Evolutionary conservation across 2,888 invertebrate genomes (phyloP).

Genomic region (Caenorhabditis japonica): DNA sequence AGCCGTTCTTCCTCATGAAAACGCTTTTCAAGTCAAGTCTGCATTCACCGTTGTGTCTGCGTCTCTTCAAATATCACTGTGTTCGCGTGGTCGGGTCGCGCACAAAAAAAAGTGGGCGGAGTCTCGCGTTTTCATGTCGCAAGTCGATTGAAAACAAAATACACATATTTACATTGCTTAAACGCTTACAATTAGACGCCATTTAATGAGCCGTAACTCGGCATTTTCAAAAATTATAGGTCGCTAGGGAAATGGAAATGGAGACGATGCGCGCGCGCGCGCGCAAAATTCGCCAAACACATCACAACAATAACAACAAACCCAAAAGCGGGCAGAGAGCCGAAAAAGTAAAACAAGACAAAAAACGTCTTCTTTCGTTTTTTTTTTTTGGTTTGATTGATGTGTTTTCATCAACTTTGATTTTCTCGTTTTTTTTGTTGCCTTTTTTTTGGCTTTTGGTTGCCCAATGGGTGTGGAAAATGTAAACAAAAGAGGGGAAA

Average conservation of each 20-base stretch:
- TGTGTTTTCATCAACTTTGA: constrained; percentile 22
- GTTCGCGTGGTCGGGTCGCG: too few relatives aligned
- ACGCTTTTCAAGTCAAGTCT: too few relatives aligned
- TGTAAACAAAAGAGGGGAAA: neutral
- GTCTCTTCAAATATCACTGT: too few relatives aligned
- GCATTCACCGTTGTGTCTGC: too few relatives aligned
- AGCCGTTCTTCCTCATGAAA: too few relatives aligned
- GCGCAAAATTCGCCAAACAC: too few relatives aligned
- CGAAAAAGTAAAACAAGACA: neutral
- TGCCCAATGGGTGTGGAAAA: neutral
- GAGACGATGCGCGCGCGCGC: constrained; percentile 19
- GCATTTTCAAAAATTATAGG: constrained; percentile 42
- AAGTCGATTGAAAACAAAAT: too few relatives aligned
- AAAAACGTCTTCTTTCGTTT: neutral
- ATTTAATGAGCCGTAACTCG: constrained; percentile 35
- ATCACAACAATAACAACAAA: constrained; percentile 34
- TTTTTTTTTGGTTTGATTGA: constrained; percentile 18
- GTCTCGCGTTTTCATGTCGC: too few relatives aligned
- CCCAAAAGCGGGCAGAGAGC: neutral
- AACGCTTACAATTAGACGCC: too few relatives aligned
- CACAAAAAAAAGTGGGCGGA: too few relatives aligned
- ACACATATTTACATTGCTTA: too few relatives aligned
- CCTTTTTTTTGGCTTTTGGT: neutral
- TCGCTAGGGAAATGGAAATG: constrained; percentile 30
- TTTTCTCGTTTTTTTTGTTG: neutral